phyloP scores from a whole-genome alignment of 2,113 vertebrate species.

The Thunnus maccoyii region DNA sequence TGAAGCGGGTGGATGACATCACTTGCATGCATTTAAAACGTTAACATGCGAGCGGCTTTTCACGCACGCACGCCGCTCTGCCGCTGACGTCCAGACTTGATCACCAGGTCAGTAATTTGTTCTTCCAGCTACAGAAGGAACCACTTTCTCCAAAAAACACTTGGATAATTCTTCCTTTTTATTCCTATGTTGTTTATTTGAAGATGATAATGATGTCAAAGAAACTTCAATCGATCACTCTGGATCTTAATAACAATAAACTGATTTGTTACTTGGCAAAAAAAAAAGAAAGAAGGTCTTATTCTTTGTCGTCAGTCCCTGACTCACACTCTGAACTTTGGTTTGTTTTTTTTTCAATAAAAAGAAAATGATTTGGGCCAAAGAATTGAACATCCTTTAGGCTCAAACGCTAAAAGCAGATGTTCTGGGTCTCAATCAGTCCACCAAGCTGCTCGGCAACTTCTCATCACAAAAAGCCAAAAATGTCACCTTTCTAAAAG shows the following conservation, averaged over 20 bases:
- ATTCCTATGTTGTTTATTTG: conserved; percentile 37
- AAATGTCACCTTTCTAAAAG: neutral
- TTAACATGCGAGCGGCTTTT: neutral
- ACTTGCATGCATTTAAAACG: conserved; percentile 12
- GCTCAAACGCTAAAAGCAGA: conserved; percentile 18
- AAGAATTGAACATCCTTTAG: neutral
- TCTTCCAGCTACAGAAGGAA: conserved; percentile 63
- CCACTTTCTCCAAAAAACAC: conserved; percentile 6
- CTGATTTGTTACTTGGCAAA: conserved; percentile 74
- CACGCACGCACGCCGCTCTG: too few relatives aligned
- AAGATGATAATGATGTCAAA: conserved; percentile 59
- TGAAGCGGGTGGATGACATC: neutral
- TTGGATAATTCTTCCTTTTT: conserved; percentile 25
- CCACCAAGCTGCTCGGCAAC: neutral
- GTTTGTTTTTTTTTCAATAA: neutral
- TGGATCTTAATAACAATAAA: conserved; percentile 67
- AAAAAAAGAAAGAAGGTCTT: conserved; percentile 39
- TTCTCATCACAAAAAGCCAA: conserved; percentile 8
- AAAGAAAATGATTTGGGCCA: conserved; percentile 12
- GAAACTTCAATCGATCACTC: conserved; percentile 16
- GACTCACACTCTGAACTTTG: conserved; percentile 40
- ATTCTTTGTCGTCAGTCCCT: conserved; percentile 36
- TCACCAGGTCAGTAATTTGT: conserved; percentile 36
- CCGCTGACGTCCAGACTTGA: conserved; percentile 12
- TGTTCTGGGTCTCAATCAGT: neutral